Percentiles rank a stretch among this genome's conserved stretches.
These are phyloP conservation scores for Rhinolophus ferrumequinum DNA, from an alignment of 2,113 vertebrate species.

Conservation along the genomic window DNA sequence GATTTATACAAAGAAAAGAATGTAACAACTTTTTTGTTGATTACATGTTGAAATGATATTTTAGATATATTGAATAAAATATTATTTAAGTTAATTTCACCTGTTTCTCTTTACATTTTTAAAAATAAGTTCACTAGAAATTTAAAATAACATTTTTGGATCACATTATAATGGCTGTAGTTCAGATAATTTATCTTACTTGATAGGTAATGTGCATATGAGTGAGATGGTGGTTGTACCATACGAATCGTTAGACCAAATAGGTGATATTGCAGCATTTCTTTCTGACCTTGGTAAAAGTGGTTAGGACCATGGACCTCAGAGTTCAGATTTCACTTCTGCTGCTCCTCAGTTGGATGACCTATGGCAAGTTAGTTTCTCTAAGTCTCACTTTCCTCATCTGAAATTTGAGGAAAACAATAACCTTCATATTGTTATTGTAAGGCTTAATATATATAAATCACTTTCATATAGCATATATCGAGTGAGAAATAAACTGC, in stretches of 20 bases:
- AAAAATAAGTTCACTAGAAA: neutral
- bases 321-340: neutral
- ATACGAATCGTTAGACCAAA: neutral
- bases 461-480: neutral
- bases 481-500: neutral
- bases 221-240: neutral
- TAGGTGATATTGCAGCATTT: neutral
- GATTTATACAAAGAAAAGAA: conserved; percentile 6
- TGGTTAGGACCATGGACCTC: neutral
- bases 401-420: neutral
- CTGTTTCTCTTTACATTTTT: neutral
- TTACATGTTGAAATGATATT: neutral
- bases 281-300: neutral
- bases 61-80: neutral
- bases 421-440: neutral
- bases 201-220: neutral
- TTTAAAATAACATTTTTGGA: neutral
- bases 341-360: neutral
- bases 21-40: neutral
- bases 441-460: neutral
- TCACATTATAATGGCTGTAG: neutral
- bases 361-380: neutral
- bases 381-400: neutral
- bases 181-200: neutral
- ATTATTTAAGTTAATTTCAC: neutral